phyloP scores from a whole-genome alignment of 2,797 vertebrate species.

The Xiphophorus birchmanni region DNA sequence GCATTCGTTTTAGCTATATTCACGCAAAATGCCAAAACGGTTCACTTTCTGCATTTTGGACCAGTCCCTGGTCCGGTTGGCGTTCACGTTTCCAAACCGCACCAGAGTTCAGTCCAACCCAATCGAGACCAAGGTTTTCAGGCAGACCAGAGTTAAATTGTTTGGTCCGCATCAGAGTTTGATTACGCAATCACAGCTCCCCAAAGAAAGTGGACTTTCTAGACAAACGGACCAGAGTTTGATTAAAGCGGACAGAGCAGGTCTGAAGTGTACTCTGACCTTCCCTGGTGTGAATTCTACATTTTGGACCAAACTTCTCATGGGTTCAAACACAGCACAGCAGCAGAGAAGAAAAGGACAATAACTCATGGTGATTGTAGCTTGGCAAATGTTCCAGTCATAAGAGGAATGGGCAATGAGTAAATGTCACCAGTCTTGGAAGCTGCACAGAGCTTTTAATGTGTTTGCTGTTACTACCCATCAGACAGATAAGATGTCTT shows the following conservation, averaged over 20 bases:
- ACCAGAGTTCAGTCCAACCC: too few relatives aligned
- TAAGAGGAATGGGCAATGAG: slow-evolving; percentile 66
- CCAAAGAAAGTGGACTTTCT: too few relatives aligned
- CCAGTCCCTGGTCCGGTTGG: too few relatives aligned
- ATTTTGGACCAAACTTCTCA: slow-evolving; percentile 4
- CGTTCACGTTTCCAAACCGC: too few relatives aligned
- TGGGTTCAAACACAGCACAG: slow-evolving; percentile 33
- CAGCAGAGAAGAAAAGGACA: slow-evolving; percentile 63
- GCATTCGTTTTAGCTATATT: too few relatives aligned
- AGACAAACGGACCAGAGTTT: too few relatives aligned
- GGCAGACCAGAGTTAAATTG: too few relatives aligned
- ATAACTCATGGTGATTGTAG: slow-evolving; percentile 50
- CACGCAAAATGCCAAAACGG: too few relatives aligned
- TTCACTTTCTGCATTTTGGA: too few relatives aligned
- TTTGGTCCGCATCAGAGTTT: too few relatives aligned
- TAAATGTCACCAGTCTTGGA: slow-evolving; percentile 72
- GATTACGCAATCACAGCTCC: too few relatives aligned
- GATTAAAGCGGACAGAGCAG: not conserved
- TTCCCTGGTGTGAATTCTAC: slow-evolving; percentile 31
- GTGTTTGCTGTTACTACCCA: slow-evolving; percentile 74
- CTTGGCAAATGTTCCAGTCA: slow-evolving; percentile 62
- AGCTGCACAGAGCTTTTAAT: slow-evolving; percentile 68
- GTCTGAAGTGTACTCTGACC: slow-evolving; percentile 27
- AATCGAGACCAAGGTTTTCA: too few relatives aligned
- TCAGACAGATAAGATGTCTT: slow-evolving; percentile 64